Conservation (phyloP, 2,113 vertebrate genomes). For the Hipposideros armiger region DNA sequence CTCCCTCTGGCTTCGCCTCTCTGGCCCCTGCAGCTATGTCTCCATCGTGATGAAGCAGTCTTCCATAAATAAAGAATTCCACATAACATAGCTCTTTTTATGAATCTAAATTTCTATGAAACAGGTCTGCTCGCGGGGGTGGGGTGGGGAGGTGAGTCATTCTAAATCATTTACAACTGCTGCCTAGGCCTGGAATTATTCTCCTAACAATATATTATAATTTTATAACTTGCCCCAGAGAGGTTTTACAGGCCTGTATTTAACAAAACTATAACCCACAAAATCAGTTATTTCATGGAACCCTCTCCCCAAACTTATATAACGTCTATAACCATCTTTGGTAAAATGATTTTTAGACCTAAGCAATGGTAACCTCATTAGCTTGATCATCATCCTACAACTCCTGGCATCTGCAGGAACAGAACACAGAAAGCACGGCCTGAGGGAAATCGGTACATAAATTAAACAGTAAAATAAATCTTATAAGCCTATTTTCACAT, state of each 20-base stretch:
- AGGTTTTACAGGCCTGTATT: background rate
- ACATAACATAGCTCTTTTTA: background rate
- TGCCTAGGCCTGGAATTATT: background rate
- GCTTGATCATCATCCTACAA: constrained; percentile 37
- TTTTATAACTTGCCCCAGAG: background rate
- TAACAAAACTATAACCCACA: constrained; percentile 4
- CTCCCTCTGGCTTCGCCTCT: background rate
- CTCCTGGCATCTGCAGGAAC: background rate
- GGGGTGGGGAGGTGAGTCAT: no score
- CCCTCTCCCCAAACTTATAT: background rate
- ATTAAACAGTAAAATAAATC: constrained; percentile 65
- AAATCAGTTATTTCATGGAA: background rate
- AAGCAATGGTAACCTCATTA: constrained; percentile 45
- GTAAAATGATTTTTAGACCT: constrained; percentile 27
- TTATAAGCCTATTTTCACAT: constrained; percentile 25
- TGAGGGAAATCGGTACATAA: constrained; percentile 42
- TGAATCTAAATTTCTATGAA: background rate
- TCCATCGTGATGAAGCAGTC: background rate
- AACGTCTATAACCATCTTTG: background rate
- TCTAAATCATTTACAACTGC: background rate
- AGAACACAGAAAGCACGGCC: background rate
- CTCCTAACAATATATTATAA: background rate
- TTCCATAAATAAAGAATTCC: background rate
- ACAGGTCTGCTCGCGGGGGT: background rate
- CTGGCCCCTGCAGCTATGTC: background rate